Evolutionary conservation across 1,140 invertebrate genomes (phyloP).

Genomic region (Micrasema minimum): DNA sequence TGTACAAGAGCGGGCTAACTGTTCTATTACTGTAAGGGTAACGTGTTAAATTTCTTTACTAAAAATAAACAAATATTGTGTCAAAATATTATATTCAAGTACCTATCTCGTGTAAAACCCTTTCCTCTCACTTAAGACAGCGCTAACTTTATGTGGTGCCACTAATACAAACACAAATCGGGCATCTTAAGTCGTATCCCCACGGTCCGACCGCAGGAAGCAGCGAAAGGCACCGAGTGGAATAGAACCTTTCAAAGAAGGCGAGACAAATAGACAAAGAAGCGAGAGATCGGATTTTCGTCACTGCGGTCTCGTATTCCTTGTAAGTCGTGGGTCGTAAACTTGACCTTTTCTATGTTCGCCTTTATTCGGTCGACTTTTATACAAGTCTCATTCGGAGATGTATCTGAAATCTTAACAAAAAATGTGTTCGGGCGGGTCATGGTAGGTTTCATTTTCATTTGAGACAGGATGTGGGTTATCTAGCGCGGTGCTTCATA

Average conservation of each 20-base stretch:
- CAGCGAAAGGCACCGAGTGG: neutral
- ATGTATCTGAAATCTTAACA: constrained; percentile 44
- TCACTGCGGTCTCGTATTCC: neutral
- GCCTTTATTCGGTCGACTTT: constrained; percentile 36
- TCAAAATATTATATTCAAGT: no score
- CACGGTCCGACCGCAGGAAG: no score
- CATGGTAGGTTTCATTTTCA: constrained; percentile 39
- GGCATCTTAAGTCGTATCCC: constrained; percentile 12
- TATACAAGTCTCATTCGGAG: constrained; percentile 42
- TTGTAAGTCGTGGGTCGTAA: neutral
- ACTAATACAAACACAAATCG: constrained; percentile 8
- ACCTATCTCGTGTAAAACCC: no score
- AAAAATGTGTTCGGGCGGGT: constrained; percentile 50
- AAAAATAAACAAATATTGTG: no score
- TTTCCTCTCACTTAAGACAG: no score
- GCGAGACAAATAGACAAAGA: neutral
- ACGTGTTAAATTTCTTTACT: no score
- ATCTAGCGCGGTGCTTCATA: constrained; percentile 14
- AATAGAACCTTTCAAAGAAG: neutral
- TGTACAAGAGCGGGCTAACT: no score
- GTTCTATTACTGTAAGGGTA: no score
- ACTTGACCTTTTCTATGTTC: constrained; percentile 29
- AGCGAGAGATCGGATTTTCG: neutral
- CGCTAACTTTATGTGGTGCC: constrained; percentile 23
- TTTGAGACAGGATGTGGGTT: constrained; percentile 15